Evolutionary conservation across 2,113 vertebrate species (phyloP).

Genomic region (Zootoca vivipara): DNA sequence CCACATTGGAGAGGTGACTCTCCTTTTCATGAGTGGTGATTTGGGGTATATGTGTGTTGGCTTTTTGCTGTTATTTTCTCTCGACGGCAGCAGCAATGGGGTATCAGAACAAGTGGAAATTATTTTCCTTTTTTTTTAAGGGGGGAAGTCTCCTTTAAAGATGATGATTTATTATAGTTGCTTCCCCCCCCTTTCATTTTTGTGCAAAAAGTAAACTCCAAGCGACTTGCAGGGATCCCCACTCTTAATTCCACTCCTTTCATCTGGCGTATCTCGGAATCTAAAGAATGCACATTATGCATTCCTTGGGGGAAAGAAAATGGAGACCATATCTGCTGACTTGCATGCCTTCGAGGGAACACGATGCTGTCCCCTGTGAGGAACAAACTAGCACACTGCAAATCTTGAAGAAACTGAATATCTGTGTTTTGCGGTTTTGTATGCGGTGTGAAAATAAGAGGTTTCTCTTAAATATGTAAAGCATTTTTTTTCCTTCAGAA

Average conservation of each 20-base stretch:
- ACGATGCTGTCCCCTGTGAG: background rate
- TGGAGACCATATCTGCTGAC: slow-evolving; percentile 1
- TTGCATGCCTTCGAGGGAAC: background rate
- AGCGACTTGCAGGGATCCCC: background rate
- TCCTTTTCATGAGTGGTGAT: background rate
- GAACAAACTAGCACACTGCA: accelerated
- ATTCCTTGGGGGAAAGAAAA: slow-evolving; percentile 43
- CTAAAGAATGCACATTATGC: slow-evolving; percentile 40
- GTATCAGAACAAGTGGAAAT: background rate
- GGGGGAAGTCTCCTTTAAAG: too few species aligned
- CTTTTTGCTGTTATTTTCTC: background rate
- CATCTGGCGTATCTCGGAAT: slow-evolving; percentile 49
- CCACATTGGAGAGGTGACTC: background rate
- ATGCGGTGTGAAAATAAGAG: background rate
- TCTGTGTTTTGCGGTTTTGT: background rate
- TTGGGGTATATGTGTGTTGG: background rate
- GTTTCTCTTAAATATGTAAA: background rate
- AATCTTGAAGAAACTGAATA: background rate
- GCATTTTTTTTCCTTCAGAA: accelerated
- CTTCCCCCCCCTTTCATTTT: background rate
- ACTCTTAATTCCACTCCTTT: slow-evolving; percentile 36
- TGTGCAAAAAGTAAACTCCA: background rate
- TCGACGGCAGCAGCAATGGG: too few species aligned
- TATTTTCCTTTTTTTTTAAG: background rate
- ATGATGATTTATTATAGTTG: too few species aligned